These are phyloP conservation scores for Mormyrus hasselquistii DNA, from an alignment of 2,797 vertebrate species.

Conservation along the genomic window DNA sequence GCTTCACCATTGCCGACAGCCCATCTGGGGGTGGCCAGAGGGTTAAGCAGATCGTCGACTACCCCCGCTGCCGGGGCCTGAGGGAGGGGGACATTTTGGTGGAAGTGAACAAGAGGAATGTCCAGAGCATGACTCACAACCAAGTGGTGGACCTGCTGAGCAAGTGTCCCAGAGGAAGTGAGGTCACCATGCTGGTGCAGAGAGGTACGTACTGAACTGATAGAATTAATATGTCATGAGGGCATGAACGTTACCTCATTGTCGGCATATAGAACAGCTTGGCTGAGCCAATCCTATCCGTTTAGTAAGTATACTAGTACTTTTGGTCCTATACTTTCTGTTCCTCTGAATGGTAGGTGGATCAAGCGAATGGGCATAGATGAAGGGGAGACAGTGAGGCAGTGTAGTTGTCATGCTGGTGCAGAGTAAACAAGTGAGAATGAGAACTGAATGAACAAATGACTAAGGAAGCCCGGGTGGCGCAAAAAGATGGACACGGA, in stretches of 20 bases:
- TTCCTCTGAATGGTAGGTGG: not conserved
- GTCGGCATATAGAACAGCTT: not conserved
- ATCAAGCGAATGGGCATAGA: not conserved
- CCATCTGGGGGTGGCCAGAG: slow-evolving; percentile 86
- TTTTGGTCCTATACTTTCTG: not conserved
- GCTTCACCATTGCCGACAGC: slow-evolving; percentile 95
- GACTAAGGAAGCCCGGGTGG: not conserved
- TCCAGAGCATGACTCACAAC: slow-evolving; percentile 92
- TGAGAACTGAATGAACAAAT: not conserved
- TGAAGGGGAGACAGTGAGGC: not conserved
- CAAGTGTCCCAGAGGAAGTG: slow-evolving; percentile 89
- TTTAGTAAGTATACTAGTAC: not conserved
- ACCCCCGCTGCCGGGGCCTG: slow-evolving; percentile 87
- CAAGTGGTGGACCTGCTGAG: slow-evolving; percentile 98
- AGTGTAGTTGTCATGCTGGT: slow-evolving; percentile 4
- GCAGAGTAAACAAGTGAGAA: not conserved
- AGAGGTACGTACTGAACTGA: slow-evolving; percentile 69
- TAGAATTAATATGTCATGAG: not conserved
- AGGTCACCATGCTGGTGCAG: slow-evolving; percentile 93
- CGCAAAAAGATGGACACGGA: slow-evolving; percentile 10
- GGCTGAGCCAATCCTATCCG: not conserved
- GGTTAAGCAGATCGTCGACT: slow-evolving; percentile 97
- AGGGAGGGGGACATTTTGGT: slow-evolving; percentile 92
- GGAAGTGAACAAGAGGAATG: slow-evolving; percentile 96
- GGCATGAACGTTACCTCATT: not conserved